Percentiles rank a stretch among this genome's conserved stretches.
These are phyloP conservation scores for Balearica regulorum DNA, from an alignment of 2,797 vertebrate genomes.

Conservation along the genomic window DNA sequence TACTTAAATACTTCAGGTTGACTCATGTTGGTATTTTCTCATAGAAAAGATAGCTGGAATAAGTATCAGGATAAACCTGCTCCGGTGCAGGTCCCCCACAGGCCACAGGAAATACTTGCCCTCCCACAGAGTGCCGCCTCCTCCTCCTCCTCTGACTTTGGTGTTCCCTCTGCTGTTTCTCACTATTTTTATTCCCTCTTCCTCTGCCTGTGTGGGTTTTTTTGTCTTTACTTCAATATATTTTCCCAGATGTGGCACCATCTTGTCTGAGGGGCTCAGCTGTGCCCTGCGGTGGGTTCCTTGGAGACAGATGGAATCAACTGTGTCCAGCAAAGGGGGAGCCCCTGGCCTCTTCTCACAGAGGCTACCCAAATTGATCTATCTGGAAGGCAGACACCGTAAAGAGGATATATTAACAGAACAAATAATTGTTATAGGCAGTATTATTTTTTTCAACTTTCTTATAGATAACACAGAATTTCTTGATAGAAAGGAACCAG, in stretches of 20 bases:
- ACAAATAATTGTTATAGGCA: not conserved
- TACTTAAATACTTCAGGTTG: not conserved
- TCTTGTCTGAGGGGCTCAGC: not conserved
- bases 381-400: not conserved
- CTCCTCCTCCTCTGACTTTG: not conserved
- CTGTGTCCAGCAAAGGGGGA: not conserved
- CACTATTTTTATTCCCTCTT: not conserved
- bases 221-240: not conserved
- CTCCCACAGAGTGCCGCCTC: not conserved
- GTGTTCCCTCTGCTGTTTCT: not conserved
- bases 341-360: not conserved
- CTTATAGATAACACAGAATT: not conserved
- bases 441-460: not conserved
- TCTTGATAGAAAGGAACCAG: not conserved
- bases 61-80: not conserved
- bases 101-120: not conserved
- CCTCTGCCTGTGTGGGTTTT: not conserved
- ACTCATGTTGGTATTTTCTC: not conserved
- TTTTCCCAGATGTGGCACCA: not conserved
- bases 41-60: not conserved
- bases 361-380: not conserved
- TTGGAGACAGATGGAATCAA: not conserved
- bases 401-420: not conserved
- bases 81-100: rapidly evolving
- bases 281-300: rapidly evolving